A percentile compares a stretch with the other conserved stretches of the same genome.
phyloP scores from a whole-genome alignment of 2,888 invertebrate species.

The Lasioglossum pauxillum region DNA sequence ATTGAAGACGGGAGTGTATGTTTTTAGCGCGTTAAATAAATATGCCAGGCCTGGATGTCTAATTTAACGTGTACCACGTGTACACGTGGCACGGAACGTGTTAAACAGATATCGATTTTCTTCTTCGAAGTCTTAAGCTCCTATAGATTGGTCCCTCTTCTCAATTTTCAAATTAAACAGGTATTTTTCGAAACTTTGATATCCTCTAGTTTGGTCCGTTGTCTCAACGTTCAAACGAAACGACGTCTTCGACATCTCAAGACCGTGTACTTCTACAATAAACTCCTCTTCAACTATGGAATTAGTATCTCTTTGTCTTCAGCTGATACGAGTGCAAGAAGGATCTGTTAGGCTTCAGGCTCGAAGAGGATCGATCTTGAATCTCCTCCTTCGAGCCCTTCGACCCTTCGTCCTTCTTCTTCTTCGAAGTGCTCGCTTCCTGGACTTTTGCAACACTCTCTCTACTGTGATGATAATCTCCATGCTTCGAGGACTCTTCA shows the following conservation, averaged over 20 bases:
- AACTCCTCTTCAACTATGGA: background rate
- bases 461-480: background rate
- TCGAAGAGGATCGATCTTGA: background rate
- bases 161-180: background rate
- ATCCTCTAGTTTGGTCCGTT: background rate
- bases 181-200: background rate
- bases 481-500: background rate
- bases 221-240: background rate
- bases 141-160: background rate
- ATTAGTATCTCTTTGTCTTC: background rate
- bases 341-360: conserved; percentile 45
- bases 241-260: background rate
- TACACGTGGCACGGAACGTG: too few species aligned
- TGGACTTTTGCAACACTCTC: background rate
- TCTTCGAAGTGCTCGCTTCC: background rate
- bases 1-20: too few species aligned
- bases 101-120: too few species aligned
- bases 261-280: background rate
- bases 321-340: conserved; percentile 47
- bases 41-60: too few species aligned
- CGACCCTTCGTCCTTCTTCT: background rate
- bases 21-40: too few species aligned
- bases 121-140: too few species aligned
- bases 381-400: background rate
- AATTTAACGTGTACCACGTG: too few species aligned